Evolutionary conservation across 2,888 invertebrate genomes (phyloP).

Genomic region (Cephus sareptanus): DNA sequence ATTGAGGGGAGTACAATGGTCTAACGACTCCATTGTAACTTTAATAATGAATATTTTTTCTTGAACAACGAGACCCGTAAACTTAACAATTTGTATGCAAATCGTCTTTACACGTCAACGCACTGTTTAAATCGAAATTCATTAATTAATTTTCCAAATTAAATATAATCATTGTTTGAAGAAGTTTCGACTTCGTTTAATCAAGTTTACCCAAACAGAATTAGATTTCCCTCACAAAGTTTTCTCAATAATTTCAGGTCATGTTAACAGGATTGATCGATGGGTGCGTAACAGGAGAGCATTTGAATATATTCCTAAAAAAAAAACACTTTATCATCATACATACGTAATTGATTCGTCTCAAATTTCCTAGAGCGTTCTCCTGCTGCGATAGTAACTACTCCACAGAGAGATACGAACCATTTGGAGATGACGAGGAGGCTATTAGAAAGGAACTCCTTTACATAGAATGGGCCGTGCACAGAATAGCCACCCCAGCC

Average conservation of each 20-base stretch:
- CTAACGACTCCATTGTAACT: not conserved
- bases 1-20: not conserved
- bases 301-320: not conserved
- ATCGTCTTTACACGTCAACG: not conserved
- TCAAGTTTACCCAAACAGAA: not conserved
- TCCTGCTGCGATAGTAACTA: conserved; percentile 16
- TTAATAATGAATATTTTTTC: not conserved
- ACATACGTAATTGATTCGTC: not conserved
- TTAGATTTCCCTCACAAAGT: not conserved
- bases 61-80: not conserved
- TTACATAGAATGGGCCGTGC: conserved; percentile 23
- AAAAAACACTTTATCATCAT: not conserved
- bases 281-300: conserved; percentile 7
- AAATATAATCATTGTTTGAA: not conserved
- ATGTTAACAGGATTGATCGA: conserved; percentile 19
- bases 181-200: not conserved
- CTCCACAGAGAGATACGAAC: conserved; percentile 10
- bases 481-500: conserved; percentile 57
- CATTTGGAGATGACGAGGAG: conserved; percentile 4
- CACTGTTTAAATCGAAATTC: not conserved
- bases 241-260: conserved; percentile 11
- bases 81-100: not conserved
- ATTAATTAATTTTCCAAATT: not conserved
- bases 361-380: conserved; percentile 3
- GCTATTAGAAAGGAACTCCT: conserved; percentile 4